Conservation (phyloP, 2,888 invertebrate species). For the Julus scandinavius region DNA sequence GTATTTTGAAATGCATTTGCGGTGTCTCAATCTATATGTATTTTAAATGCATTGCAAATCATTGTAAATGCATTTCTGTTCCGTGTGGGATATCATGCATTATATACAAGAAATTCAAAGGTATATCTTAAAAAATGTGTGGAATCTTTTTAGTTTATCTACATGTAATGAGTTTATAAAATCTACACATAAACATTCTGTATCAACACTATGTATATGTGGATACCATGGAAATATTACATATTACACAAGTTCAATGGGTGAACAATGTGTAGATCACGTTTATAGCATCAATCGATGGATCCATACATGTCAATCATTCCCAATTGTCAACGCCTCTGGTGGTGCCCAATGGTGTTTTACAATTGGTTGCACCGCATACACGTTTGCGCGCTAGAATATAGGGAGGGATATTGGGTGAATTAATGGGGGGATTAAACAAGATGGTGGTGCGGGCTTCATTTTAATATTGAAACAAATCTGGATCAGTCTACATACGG, state of each 20-base stretch:
- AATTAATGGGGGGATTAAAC: conserved; percentile 22
- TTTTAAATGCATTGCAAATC: too few species aligned
- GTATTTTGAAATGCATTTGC: too few species aligned
- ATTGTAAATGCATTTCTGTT: too few species aligned
- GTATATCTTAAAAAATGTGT: too few species aligned
- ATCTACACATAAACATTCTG: too few species aligned
- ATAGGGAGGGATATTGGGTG: neutral
- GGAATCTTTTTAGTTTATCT: too few species aligned
- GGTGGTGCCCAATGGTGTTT: conserved; percentile 17
- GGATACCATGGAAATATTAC: too few species aligned
- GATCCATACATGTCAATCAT: conserved; percentile 39
- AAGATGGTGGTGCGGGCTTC: conserved; percentile 7
- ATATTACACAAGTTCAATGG: neutral
- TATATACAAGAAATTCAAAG: too few species aligned
- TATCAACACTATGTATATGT: too few species aligned
- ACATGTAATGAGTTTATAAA: too few species aligned
- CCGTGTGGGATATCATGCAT: too few species aligned
- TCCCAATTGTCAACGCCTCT: conserved; percentile 36
- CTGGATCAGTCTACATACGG: conserved; percentile 33
- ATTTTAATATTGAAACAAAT: neutral
- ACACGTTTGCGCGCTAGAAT: neutral
- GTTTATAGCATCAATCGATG: neutral
- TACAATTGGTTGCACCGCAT: conserved; percentile 45
- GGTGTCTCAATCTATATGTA: too few species aligned
- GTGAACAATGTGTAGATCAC: neutral